Conservation (phyloP, 2,797 vertebrate species). For the Catostomus latipinnis region DNA sequence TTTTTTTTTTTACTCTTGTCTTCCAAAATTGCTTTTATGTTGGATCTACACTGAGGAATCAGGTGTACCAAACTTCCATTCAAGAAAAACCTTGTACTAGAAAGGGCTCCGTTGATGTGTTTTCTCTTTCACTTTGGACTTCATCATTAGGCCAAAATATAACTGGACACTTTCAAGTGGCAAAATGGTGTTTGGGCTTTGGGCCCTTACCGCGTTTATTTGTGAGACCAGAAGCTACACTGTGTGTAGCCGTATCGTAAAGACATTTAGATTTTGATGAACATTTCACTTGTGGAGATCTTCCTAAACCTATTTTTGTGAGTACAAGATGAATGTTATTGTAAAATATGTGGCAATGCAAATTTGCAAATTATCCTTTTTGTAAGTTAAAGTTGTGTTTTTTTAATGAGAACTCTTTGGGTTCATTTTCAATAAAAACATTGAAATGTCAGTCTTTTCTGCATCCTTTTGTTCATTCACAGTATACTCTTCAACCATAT, state of each 20-base stretch:
- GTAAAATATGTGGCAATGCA: conserved; percentile 38
- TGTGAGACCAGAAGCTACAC: conserved; percentile 47
- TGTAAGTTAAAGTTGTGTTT: conserved; percentile 68
- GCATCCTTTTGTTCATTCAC: conserved; percentile 8
- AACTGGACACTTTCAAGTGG: conserved; percentile 46
- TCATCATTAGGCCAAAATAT: conserved; percentile 23
- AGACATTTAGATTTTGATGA: conserved; percentile 41
- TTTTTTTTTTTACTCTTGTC: conserved; percentile 44
- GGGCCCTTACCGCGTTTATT: not conserved
- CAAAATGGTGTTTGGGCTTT: conserved; percentile 48
- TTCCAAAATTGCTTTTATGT: conserved; percentile 39
- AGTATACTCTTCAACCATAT: not conserved
- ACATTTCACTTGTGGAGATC: conserved; percentile 59
- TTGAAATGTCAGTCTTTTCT: conserved; percentile 3
- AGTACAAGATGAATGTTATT: conserved; percentile 62
- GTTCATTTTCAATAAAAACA: conserved; percentile 69
- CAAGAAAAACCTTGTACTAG: not conserved
- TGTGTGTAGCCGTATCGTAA: conserved; percentile 44
- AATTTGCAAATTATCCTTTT: conserved; percentile 57
- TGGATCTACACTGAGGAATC: conserved; percentile 45
- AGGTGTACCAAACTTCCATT: not conserved
- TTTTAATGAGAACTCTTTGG: conserved; percentile 77
- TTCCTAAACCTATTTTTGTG: conserved; percentile 42
- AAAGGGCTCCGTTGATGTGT: conserved; percentile 42
- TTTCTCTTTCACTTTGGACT: conserved; percentile 38